Base-by-base conservation (phyloP, 2,113 vertebrate genomes). In the Paramormyrops kingsleyae region DNA sequence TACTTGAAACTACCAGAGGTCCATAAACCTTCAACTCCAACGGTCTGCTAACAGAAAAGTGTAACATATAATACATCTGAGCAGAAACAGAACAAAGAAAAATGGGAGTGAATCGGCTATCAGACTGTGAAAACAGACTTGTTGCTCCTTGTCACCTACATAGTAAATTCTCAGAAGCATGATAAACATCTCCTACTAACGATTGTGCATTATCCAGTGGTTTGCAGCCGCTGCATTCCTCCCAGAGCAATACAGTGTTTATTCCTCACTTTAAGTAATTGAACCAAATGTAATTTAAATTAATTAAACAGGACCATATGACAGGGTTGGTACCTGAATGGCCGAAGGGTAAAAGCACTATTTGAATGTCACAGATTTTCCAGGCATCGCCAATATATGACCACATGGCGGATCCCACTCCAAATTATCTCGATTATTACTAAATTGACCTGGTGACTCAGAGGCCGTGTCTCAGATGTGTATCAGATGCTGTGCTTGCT, bases 401-500 rank as follows among this genome's bases (percentile, higher is more conserved):
- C 50, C 74, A 44, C 77, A 83, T 24, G 83, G 3, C 9, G 12
- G 5, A 59, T 12, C 35, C 39, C 10, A 59, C 35, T 89, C 88
- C 2, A 17, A 52, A 66, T 85, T 15, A 62, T 15, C 77, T 42
- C n/a, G 3, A 15, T 31, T n/a, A 56, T 83, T 84, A 85, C 52
- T 47, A 47, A 89, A 89, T 31, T 83, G 89, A 90, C 31, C 47
- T 47, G 46, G 59, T 90, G 46, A 77, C 46, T 46, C 31, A 27
- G 59, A 27, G 27, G 84, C 59, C 59, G 49, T 47, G 42, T 35
- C 52, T 50, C 62, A 42, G 15, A 35, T 90, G 83, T 42, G 83
- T 10, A 86, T 87, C 59, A 87, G 56, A 74, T 77, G 21, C 62
- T 87, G 62, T 13, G 19, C 21, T n/a, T 46, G 83, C 53, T 70